A percentile compares a stretch with the other conserved stretches of the same genome.
These are phyloP conservation scores for Hyla sarda DNA, from an alignment of 2,113 vertebrate species.

Conservation along the genomic window DNA sequence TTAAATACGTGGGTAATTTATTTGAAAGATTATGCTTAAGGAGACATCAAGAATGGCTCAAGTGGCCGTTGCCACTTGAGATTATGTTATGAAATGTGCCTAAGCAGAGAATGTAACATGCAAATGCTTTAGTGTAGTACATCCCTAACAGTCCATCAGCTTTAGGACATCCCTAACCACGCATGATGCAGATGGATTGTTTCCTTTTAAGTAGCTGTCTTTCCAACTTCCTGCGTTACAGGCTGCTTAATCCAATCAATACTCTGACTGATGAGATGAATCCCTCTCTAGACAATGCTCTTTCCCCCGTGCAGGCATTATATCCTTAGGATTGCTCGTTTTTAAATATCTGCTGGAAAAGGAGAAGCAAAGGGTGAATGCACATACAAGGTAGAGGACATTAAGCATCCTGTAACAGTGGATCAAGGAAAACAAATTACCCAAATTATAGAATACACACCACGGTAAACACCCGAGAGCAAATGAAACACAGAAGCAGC, in stretches of 20 bases:
- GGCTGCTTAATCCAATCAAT: constrained; percentile 11
- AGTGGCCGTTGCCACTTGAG: no score
- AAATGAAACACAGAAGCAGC: not conserved
- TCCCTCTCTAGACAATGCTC: not conserved
- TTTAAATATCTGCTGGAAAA: not conserved
- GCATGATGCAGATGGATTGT: not conserved
- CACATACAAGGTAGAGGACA: not conserved
- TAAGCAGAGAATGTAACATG: not conserved
- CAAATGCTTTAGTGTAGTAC: not conserved
- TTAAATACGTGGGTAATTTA: no score
- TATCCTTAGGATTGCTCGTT: not conserved
- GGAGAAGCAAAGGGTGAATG: not conserved
- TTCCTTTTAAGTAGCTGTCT: not conserved
- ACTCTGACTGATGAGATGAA: constrained; percentile 14
- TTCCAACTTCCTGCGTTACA: constrained; percentile 15
- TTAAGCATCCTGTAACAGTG: not conserved
- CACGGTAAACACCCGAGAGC: not conserved
- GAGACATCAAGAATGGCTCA: no score
- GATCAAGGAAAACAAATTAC: not conserved
- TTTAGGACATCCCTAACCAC: not conserved
- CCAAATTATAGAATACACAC: not conserved
- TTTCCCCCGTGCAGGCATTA: not conserved
- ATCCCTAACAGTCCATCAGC: not conserved
- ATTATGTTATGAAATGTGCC: not conserved
- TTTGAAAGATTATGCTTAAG: no score